Conservation (phyloP, 2,797 vertebrate genomes). For the Falco columbarius region DNA sequence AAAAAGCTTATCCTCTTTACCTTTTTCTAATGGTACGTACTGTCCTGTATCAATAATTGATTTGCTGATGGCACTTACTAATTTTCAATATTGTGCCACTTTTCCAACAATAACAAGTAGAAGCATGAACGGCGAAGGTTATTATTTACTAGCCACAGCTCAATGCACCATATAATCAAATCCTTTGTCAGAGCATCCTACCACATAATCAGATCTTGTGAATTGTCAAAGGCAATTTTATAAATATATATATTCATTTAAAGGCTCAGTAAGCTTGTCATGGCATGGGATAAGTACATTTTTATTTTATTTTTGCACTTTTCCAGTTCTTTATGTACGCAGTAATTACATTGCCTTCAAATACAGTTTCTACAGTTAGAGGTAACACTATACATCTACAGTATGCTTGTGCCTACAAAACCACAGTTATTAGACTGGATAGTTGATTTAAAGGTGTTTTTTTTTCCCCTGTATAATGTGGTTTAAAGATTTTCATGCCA, state of each 20-base stretch:
- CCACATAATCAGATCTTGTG: constrained; percentile 75
- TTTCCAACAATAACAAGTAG: constrained; percentile 61
- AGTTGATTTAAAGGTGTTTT: background rate
- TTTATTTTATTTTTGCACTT: constrained; percentile 19
- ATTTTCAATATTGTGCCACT: constrained; percentile 62
- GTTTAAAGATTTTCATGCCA: constrained; percentile 12
- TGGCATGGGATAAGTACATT: constrained; percentile 26
- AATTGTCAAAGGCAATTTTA: constrained; percentile 76
- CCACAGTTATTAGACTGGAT: background rate
- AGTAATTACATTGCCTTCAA: constrained; percentile 64
- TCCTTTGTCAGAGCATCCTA: constrained; percentile 74
- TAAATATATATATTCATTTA: constrained; percentile 75
- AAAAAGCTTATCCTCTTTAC: background rate
- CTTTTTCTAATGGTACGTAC: background rate
- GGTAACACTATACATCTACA: background rate
- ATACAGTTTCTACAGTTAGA: constrained; percentile 21
- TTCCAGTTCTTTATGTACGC: constrained; percentile 40
- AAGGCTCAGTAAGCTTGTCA: constrained; percentile 65
- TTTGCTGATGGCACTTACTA: constrained; percentile 57
- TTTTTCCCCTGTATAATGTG: background rate
- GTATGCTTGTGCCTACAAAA: background rate
- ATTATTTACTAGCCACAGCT: constrained; percentile 73
- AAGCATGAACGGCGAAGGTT: constrained; percentile 50
- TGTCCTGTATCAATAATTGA: constrained; percentile 47
- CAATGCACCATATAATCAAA: constrained; percentile 76